Evolutionary conservation across 2,888 invertebrate genomes (phyloP).

Genomic region (Aleiodes testaceus): DNA sequence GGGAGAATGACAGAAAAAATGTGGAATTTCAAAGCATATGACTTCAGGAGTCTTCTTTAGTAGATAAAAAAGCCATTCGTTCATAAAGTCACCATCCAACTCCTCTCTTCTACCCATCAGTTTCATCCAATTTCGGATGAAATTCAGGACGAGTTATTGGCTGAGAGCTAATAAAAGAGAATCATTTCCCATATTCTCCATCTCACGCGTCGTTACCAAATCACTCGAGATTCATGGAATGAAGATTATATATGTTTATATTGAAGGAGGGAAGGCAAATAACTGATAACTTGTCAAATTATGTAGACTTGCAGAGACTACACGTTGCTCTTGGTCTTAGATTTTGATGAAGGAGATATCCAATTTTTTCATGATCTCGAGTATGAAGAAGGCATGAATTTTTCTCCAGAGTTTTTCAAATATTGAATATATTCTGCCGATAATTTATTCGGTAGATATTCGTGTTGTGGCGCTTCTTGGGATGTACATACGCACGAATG

Average conservation of each 20-base stretch:
- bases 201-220: conserved; percentile 1
- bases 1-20: conserved; percentile 20
- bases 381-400: too few relatives aligned
- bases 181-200: conserved; percentile 3
- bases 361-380: too few relatives aligned
- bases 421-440: too few relatives aligned
- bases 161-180: conserved; percentile 53
- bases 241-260: neutral
- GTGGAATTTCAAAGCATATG: conserved; percentile 36
- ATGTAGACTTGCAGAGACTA: too few relatives aligned
- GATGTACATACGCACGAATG: too few relatives aligned
- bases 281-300: conserved; percentile 1
- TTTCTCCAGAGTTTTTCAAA: too few relatives aligned
- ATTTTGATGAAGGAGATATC: too few relatives aligned
- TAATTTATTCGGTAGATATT: too few relatives aligned
- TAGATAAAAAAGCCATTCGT: neutral
- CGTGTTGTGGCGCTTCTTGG: too few relatives aligned
- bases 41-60: conserved; percentile 36
- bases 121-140: conserved; percentile 56
- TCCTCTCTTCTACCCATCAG: conserved; percentile 19
- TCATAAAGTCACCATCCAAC: conserved; percentile 28
- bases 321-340: too few relatives aligned
- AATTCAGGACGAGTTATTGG: conserved; percentile 58
- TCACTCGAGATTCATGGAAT: neutral
- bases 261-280: conserved; percentile 11